Conservation (phyloP, 2,797 vertebrate genomes). For the Tadarida brasiliensis region DNA sequence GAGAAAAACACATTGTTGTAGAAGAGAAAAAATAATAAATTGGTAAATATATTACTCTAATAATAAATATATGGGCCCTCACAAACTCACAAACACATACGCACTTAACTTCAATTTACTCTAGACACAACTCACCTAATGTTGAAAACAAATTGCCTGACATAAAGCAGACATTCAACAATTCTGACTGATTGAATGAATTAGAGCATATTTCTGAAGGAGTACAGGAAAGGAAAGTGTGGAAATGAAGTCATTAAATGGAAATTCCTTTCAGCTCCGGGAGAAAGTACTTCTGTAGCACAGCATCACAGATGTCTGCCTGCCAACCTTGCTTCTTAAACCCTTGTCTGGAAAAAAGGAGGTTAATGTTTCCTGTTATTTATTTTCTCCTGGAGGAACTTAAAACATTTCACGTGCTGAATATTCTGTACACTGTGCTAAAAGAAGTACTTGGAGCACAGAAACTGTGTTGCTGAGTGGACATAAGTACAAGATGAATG, state of each 20-base stretch:
- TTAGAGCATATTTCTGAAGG: conserved; percentile 15
- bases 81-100: background rate
- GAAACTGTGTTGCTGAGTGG: background rate
- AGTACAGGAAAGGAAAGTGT: background rate
- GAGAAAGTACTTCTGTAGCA: conserved; percentile 13
- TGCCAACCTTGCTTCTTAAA: conserved; percentile 7
- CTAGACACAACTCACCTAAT: background rate
- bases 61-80: background rate
- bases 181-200: conserved; percentile 8
- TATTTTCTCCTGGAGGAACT: conserved; percentile 8
- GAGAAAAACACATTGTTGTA: background rate
- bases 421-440: background rate
- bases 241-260: conserved; percentile 8
- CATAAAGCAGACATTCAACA: background rate
- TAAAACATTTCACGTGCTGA: background rate
- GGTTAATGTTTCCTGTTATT: background rate
- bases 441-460: background rate
- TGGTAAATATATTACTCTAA: background rate
- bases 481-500: background rate
- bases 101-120: background rate
- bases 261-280: background rate
- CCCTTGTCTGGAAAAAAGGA: background rate
- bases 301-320: background rate
- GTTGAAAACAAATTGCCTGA: conserved; percentile 21
- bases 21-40: background rate